Evolutionary conservation across 2,888 invertebrate species (phyloP).

Genomic region (Ceratothoa steindachneri): DNA sequence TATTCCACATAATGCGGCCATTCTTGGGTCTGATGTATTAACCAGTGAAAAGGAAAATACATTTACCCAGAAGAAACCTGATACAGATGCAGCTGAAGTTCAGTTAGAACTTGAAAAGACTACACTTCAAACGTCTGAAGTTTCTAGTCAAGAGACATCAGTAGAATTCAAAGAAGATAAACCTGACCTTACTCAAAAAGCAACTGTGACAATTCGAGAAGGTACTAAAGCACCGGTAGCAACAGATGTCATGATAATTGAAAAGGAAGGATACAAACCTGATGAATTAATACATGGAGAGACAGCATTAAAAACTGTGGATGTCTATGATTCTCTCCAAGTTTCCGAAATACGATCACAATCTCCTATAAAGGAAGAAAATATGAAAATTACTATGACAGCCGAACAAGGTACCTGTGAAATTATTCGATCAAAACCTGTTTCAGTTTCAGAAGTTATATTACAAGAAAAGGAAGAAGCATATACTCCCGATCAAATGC

Average conservation of each 20-base stretch:
- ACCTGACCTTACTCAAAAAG: constrained; percentile 5
- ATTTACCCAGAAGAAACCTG: constrained; percentile 56
- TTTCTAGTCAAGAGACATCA: constrained; percentile 53
- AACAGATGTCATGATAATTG: constrained; percentile 12
- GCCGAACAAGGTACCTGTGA: constrained; percentile 30
- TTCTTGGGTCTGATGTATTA: constrained; percentile 17
- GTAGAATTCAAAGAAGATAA: constrained; percentile 51
- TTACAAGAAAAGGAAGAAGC: constrained; percentile 46
- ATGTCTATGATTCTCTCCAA: constrained; percentile 7
- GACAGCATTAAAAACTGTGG: not conserved
- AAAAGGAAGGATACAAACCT: constrained; percentile 7
- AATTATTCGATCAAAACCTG: constrained; percentile 30
- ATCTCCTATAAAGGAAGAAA: not conserved
- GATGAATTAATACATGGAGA: not conserved
- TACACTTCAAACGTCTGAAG: constrained; percentile 54
- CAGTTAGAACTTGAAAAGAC: constrained; percentile 52
- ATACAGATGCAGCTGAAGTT: constrained; percentile 56
- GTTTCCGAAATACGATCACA: constrained; percentile 48
- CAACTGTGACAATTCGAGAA: not conserved
- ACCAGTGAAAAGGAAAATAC: constrained; percentile 59
- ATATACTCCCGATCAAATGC: constrained; percentile 36
- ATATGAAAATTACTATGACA: not conserved
- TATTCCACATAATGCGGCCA: not conserved
- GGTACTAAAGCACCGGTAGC: constrained; percentile 10
- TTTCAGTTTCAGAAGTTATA: constrained; percentile 29